Conservation (phyloP, 2,113 vertebrate genomes). For the Chascanopsetta lugubris region DNA sequence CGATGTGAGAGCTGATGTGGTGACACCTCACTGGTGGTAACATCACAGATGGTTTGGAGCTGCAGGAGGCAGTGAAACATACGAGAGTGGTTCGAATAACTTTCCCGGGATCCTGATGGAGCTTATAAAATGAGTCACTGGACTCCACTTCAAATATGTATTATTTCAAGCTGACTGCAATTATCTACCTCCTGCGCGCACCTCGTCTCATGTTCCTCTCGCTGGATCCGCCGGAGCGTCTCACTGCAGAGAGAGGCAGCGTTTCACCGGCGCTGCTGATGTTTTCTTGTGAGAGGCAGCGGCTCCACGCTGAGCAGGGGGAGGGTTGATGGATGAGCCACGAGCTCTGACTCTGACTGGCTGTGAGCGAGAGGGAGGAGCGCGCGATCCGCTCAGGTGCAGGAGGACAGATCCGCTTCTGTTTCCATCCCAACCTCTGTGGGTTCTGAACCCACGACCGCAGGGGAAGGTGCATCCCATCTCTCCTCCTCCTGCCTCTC, state of each 20-base stretch:
- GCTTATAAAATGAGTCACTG: conserved; percentile 1
- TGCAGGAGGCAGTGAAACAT: neutral
- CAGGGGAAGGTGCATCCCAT: conserved; percentile 12
- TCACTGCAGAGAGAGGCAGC: conserved; percentile 19
- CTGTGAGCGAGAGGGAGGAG: conserved; percentile 8
- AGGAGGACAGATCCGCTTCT: conserved; percentile 42
- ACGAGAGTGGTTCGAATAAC: neutral
- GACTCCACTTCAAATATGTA: neutral
- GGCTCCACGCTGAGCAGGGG: conserved; percentile 38
- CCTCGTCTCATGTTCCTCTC: conserved; percentile 25
- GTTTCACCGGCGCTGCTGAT: conserved; percentile 42
- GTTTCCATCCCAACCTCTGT: conserved; percentile 40
- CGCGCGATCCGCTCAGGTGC: conserved; percentile 35
- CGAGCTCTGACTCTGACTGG: conserved; percentile 40
- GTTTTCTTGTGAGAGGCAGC: conserved; percentile 45
- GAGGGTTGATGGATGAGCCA: conserved; percentile 42
- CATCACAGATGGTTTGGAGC: neutral
- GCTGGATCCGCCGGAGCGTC: conserved; percentile 21
- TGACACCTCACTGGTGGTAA: neutral
- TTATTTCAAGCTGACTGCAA: conserved; percentile 36
- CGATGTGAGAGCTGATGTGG: no score
- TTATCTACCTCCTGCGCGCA: conserved; percentile 17
- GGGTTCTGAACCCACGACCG: conserved; percentile 5
- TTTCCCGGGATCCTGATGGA: neutral
- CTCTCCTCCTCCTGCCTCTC: neutral